Evolutionary conservation across 2,797 vertebrate genomes (phyloP), one percentile per base, ranked within the genome.

Genomic region (Taenioides sp.): DNA sequence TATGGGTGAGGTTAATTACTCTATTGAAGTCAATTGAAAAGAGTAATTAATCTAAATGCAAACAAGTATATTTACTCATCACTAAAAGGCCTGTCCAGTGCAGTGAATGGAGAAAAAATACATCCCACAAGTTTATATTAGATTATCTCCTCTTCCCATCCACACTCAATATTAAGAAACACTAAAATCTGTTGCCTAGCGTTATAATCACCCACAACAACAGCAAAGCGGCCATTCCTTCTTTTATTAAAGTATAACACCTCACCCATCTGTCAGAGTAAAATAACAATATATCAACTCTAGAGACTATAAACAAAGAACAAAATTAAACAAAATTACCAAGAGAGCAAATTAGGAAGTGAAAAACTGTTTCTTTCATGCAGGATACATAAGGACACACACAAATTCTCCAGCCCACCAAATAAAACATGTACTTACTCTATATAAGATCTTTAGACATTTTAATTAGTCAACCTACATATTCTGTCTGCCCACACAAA

Each of bases 1-100:
- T 79, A 57, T 12, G 52, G 70, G 78, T 76, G 79, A 78, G 62
- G 69, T 76, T 72, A 65, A 65, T 49, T 49, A 63, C 63, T 67
- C 67, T 59, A 70, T 23, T 54, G 64, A 17, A n/a, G 54, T 50
- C 50, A 65, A 7, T 64, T 55, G 12, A 76, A 72, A 65, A 40
- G 68, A 49, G 50, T 68, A 69, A 71, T 50, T 64, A 71, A 28
- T 69, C 60, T 63, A 67, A 61, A 76, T 72, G 60, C 55, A 76
- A 67, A 82, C 20, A 66, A 72, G 79, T 27, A 25, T 47, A 49
- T 49, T 49, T 65, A 50, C 23, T 50, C 23, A 65, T 27, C 23
- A 17, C 40, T 49, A 50, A 65, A 65, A 18, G 17, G 16, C 64
- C 5, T 17, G 16, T 50, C 22, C 64, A 18, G 16, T 12, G 9